Evolutionary conservation across 2,113 vertebrate genomes (phyloP).

Genomic region (Solea senegalensis): DNA sequence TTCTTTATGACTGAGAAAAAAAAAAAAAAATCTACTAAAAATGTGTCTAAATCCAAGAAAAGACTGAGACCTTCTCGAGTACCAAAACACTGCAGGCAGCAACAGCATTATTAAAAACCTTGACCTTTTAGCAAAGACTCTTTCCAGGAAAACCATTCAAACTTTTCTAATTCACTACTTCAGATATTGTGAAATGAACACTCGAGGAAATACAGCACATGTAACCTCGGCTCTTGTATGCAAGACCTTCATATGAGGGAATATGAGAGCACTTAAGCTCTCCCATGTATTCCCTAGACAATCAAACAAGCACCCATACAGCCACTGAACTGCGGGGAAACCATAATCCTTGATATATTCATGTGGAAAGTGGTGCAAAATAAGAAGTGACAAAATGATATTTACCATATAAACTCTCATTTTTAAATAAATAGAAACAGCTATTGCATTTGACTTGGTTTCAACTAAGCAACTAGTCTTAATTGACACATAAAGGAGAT

Average conservation of each 20-base stretch:
- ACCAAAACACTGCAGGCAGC: background rate
- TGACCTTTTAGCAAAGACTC: slow-evolving; percentile 7
- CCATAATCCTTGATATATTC: slow-evolving; percentile 6
- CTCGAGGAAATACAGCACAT: slow-evolving; percentile 14
- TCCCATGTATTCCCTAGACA: slow-evolving; percentile 6
- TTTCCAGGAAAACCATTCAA: slow-evolving; percentile 34
- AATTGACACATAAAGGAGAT: background rate
- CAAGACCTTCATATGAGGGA: slow-evolving; percentile 20
- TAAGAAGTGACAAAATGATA: background rate
- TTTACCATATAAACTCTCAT: background rate
- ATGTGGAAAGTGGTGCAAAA: slow-evolving; percentile 9
- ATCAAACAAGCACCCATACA: slow-evolving; percentile 2
- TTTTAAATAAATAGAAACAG: background rate
- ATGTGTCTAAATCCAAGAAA: no score
- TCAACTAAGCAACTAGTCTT: background rate
- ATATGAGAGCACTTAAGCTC: slow-evolving; percentile 27
- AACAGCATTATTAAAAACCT: slow-evolving; percentile 32
- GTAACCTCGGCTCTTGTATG: background rate
- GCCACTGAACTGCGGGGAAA: slow-evolving; percentile 9
- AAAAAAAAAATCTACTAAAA: no score
- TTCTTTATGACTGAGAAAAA: no score
- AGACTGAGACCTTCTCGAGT: no score
- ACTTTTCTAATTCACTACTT: slow-evolving; percentile 14
- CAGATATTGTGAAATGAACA: background rate
- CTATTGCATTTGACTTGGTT: slow-evolving; percentile 6